Evolutionary conservation across 2,797 vertebrate genomes (phyloP), one percentile per base, ranked within the genome.

Genomic region (Tapera naevia): DNA sequence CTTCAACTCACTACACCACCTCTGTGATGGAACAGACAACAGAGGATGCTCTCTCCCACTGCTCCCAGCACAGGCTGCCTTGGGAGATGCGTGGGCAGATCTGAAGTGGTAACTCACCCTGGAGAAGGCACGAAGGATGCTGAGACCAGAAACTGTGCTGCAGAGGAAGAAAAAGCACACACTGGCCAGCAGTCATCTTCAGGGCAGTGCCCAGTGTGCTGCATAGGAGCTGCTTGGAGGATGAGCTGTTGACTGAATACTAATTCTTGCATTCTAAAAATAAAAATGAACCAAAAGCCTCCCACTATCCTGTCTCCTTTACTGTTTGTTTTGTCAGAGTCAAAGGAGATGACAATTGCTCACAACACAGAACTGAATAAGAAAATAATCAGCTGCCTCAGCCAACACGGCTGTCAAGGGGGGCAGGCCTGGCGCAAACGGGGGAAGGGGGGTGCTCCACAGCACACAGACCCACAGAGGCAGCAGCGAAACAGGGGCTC

Each of bases 381-480:
- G 89, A 32, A 84, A 91, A 95, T 91, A 66, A 88, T 75, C 94
- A 11, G 58, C 91, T 75, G 94, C 89, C 90, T 94, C 95, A 94
- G 91, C 96, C 95, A 96, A 96, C 96, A 96, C 14, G 90, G 96
- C 94, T 96, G 94, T 94, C 95, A 96, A 96, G n/a, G n/a, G n/a
- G n/a, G n/a, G n/a, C n/a, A 5, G 15, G 12, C 18, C 14, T 6
- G 14, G 7, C 37, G 3, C 18, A 28, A 7, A 5, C 3, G 3
- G n/a, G n/a, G n/a, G n/a, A n/a, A n/a, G n/a, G n/a, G n/a, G n/a
- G n/a, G n/a, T n/a, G n/a, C n/a, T n/a, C n/a, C 58, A 6, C 5
- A 53, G 21, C 9, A 4, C 23, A 4, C 2, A 30, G 27, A 16
- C 4, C 7, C 33, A 28, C 9, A 9, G 0, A 23, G 9, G 17